A percentile compares a stretch with the other conserved stretches of the same genome.
These are phyloP conservation scores for Chrysolina haemoptera DNA, from an alignment of 2,888 invertebrate species.

Conservation along the genomic window DNA sequence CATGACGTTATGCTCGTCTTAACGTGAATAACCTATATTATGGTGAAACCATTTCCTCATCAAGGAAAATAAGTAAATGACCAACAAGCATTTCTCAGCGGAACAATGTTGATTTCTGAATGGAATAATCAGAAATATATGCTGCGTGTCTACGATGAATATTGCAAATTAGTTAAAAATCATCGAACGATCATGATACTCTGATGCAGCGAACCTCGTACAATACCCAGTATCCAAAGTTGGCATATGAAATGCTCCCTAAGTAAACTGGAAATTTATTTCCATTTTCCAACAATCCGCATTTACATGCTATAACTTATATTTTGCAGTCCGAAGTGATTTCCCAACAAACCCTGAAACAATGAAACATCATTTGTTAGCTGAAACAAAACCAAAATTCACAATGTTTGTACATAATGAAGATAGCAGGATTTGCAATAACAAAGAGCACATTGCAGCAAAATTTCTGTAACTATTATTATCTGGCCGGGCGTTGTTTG, in stretches of 20 bases:
- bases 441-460: constrained; percentile 40
- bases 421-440: constrained; percentile 39
- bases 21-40: too few relatives aligned
- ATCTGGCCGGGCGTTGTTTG: constrained; percentile 19
- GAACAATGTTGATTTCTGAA: too few relatives aligned
- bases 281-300: not conserved
- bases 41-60: too few relatives aligned
- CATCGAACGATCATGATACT: too few relatives aligned
- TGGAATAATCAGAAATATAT: too few relatives aligned
- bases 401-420: constrained; percentile 42
- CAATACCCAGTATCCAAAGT: too few relatives aligned
- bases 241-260: not conserved
- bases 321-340: constrained; percentile 14
- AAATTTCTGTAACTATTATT: constrained; percentile 40
- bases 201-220: too few relatives aligned
- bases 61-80: too few relatives aligned
- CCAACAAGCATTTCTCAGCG: too few relatives aligned
- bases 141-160: too few relatives aligned
- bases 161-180: too few relatives aligned
- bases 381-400: constrained; percentile 41
- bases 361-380: constrained; percentile 39
- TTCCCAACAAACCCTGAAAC: constrained; percentile 28
- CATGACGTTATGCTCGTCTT: too few relatives aligned
- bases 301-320: not conserved
- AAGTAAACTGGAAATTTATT: not conserved